Evolutionary conservation across 2,888 invertebrate species (phyloP), one percentile per base, ranked within the genome.

Genomic region (Athalia cordata): DNA sequence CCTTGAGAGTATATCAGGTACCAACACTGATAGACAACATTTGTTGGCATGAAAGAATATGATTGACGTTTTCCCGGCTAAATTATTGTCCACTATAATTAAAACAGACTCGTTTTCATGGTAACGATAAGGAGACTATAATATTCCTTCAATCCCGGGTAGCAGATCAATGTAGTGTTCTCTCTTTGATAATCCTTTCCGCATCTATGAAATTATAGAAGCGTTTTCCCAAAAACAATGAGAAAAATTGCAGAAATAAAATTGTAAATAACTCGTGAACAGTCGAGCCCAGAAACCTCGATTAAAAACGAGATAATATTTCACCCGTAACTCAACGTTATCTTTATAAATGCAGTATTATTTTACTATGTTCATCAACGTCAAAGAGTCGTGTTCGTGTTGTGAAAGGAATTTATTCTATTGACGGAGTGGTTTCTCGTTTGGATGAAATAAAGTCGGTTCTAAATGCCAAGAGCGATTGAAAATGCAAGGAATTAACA

Each of bases 311-410:
- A 55, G 68, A 68, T 68, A 68, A 55, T 68, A 68, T 52, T 68
- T 68, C 68, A 68, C 68, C 68, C 68, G 55, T 68, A 55, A 55
- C 68, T n/a, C 68, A 43, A 55, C 68, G 55, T 50, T 68, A 68
- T 68, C 68, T 68, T 43, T 9, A 45, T 64, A 47, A 6, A n/a
- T n/a, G 8, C n/a, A 29, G 8, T 64, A 62, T 67, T 52, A 68
- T 68, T 50, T 43, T 47, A n/a, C n/a, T 49, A 49, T 49, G 8
- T 49, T 66, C 47, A 15, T 66, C 8, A 8, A 13, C 15, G 45
- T 9, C n/a, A 66, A 66, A 13, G 13, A 8, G 29, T 1, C 29
- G 29, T 29, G 29, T 29, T 29, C 29, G 29, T 29, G 29, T 29
- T 29, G 29, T 29, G 29, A 29, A 29, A 29, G 29, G 29, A 29